These are phyloP conservation scores for Ancistrus triradiatus DNA, from an alignment of 2,113 vertebrate genomes.

Conservation along the genomic window DNA sequence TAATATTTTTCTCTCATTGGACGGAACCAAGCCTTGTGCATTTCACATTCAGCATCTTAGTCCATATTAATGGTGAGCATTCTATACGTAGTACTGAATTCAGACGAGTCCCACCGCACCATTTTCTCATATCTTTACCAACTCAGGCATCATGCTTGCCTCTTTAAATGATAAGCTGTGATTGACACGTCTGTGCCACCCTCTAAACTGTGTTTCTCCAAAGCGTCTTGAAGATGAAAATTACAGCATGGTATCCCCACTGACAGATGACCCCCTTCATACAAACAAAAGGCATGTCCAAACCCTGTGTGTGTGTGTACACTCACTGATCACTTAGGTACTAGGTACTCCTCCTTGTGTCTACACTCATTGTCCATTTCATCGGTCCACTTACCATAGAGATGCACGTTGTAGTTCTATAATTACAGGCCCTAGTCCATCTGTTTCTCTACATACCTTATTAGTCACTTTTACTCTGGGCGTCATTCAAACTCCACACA, in stretches of 20 bases:
- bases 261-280: not conserved
- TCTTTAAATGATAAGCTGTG: conserved; percentile 66
- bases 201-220: conserved; percentile 39
- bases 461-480: no score
- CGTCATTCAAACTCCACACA: no score
- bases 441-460: no score
- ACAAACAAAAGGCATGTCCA: conserved; percentile 72
- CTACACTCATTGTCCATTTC: no score
- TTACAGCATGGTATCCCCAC: not conserved
- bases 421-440: no score
- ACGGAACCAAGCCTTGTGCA: not conserved
- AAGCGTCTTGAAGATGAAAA: conserved; percentile 21
- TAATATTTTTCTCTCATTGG: conserved; percentile 8
- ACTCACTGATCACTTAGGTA: no score
- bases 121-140: conserved; percentile 17
- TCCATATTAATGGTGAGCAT: conserved; percentile 9
- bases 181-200: conserved; percentile 59
- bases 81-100: not conserved
- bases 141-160: conserved; percentile 55
- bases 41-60: conserved; percentile 6
- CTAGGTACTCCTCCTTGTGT: no score
- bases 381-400: no score
- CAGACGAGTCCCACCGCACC: not conserved
- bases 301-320: no score
- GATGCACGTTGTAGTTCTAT: no score